Evolutionary conservation across 2,888 invertebrate species (phyloP).

Genomic region (Dorcus hopei): DNA sequence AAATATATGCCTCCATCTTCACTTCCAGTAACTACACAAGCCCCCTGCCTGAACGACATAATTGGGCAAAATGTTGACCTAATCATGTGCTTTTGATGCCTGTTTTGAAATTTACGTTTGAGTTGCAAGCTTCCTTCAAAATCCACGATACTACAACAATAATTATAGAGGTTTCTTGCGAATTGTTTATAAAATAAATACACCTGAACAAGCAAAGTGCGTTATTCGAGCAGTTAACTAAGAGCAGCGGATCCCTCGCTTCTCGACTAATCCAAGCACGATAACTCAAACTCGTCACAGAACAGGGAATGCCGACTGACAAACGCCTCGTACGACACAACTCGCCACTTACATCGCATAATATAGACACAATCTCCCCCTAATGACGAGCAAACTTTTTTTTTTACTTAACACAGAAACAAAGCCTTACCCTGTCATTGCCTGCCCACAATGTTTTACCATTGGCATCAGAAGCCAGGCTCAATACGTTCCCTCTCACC

Average conservation of each 20-base stretch:
- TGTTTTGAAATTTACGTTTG: constrained; percentile 63
- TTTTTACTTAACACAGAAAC: not conserved
- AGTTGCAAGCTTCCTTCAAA: constrained; percentile 65
- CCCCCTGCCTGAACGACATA: constrained; percentile 78
- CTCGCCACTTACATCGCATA: constrained; percentile 42
- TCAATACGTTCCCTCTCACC: constrained; percentile 61
- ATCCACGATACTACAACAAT: constrained; percentile 56
- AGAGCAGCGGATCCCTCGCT: constrained; percentile 61
- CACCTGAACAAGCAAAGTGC: constrained; percentile 62
- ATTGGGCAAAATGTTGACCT: constrained; percentile 81
- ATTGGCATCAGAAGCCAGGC: constrained; percentile 73
- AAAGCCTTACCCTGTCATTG: constrained; percentile 62
- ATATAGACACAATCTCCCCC: constrained; percentile 45
- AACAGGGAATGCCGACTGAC: constrained; percentile 35
- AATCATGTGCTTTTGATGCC: constrained; percentile 59
- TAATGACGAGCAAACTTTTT: constrained; percentile 20
- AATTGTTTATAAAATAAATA: constrained; percentile 4
- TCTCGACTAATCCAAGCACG: constrained; percentile 81
- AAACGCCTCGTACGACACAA: constrained; percentile 39
- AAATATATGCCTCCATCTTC: constrained; percentile 79
- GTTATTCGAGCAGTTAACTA: constrained; percentile 76
- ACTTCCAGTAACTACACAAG: constrained; percentile 74
- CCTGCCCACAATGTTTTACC: constrained; percentile 80
- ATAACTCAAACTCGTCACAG: constrained; percentile 73
- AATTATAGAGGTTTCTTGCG: not conserved